A percentile compares a stretch with the other conserved stretches of the same genome.
Conservation (phyloP, 2,797 vertebrate species). For the Gastrophryne carolinensis region DNA sequence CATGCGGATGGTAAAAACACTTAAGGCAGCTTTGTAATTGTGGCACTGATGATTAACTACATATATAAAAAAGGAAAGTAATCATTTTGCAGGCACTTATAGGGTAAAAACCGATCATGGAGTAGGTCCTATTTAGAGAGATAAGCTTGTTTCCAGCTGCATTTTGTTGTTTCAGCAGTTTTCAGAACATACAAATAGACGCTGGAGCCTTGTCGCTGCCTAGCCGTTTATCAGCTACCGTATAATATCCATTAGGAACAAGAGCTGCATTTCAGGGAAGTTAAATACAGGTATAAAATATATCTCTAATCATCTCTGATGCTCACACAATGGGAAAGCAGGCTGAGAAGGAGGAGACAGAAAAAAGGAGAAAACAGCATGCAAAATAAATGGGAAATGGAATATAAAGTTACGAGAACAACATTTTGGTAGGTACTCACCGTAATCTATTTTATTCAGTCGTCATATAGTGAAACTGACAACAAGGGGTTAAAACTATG, state of each 20-base stretch:
- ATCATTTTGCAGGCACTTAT: conserved; percentile 47
- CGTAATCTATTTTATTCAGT: too few relatives aligned
- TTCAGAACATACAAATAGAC: background rate
- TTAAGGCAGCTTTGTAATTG: conserved; percentile 43
- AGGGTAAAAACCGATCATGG: background rate
- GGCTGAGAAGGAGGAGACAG: background rate
- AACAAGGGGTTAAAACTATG: too few relatives aligned
- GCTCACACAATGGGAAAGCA: background rate
- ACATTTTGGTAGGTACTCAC: too few relatives aligned
- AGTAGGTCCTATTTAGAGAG: conserved; percentile 3
- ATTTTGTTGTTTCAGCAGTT: conserved; percentile 33
- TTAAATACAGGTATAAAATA: background rate
- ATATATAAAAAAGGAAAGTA: conserved; percentile 42
- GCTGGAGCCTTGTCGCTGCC: background rate
- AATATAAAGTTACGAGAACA: too few relatives aligned
- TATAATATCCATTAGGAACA: background rate
- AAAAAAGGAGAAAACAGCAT: background rate
- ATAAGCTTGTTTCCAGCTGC: conserved; percentile 8
- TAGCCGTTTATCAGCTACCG: background rate
- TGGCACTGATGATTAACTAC: conserved; percentile 33
- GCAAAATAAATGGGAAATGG: too few relatives aligned
- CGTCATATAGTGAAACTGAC: too few relatives aligned
- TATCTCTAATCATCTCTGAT: background rate
- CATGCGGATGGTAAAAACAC: conserved; percentile 38
- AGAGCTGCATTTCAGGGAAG: background rate